Evolutionary conservation across 2,113 vertebrate species (phyloP), one percentile per base, ranked within the genome.

Genomic region (Dolichallabes microphthalmus): DNA sequence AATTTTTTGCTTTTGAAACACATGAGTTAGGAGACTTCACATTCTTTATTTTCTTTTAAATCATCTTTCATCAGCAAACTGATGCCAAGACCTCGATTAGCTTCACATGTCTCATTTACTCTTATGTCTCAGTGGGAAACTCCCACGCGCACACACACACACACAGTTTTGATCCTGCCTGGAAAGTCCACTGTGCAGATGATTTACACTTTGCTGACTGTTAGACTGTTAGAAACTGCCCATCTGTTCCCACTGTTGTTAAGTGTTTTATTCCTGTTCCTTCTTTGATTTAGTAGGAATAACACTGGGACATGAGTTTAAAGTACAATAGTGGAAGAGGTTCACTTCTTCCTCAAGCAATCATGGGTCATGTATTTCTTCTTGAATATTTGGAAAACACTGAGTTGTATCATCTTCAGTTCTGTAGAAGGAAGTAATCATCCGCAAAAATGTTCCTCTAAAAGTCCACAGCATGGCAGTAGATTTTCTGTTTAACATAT

Each of bases 141-240:
- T 63, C 87, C 84, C 66, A 63, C 64, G 39, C 27, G 82, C 80
- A 82, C 35, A 78, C 77, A 81, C 60, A 71, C 73, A 80, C 55
- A 74, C 61, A 76, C 8, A 45, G 3, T 61, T 64, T 78, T 84
- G 27, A 79, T 82, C 77, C 82, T 81, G 50, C 12, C 60, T 82
- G 85, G 88, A 88, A 88, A 88, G 85, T 85, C 85, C 88, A 88
- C 55, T 55, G 55, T 79, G 50, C 58, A 85, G 66, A 50, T 86
- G 57, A 61, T 61, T 73, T 86, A 12, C 66, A 74, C 22, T 35
- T 45, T 83, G 50, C 58, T 71, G 52, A 84, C 35, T 39, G 79
- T 45, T 25, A 61, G n/a, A 45, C 73, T 50, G 35, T 82, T 45
- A 8, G 35, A 55, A 86, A 75, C 30, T 83, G 25, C 80, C 84